Percentiles rank a stretch among this genome's conserved stretches.
These are phyloP conservation scores for Bettongia penicillata DNA, from an alignment of 2,113 vertebrate genomes.

Conservation along the genomic window DNA sequence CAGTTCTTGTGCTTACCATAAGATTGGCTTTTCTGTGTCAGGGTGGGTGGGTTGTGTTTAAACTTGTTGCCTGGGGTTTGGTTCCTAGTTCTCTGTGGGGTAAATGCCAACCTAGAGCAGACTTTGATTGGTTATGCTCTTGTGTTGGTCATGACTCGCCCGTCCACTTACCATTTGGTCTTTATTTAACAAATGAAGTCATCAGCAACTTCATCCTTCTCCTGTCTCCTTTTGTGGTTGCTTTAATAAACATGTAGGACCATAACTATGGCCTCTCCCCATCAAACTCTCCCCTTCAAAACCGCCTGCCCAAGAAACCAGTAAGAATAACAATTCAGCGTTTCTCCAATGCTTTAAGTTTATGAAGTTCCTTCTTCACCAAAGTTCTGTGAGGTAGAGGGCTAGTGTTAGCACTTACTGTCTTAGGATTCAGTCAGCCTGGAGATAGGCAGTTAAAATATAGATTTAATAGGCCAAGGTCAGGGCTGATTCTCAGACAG, in stretches of 20 bases:
- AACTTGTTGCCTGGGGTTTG: constrained; percentile 21
- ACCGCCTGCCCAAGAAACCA: not conserved
- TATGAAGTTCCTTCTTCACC: not conserved
- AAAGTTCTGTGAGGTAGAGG: not conserved
- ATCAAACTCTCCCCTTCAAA: constrained; percentile 19
- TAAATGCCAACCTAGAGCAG: not conserved
- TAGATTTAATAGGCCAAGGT: constrained; percentile 9
- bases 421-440: not conserved
- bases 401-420: not conserved
- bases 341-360: not conserved
- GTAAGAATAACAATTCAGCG: not conserved
- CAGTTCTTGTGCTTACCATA: not conserved
- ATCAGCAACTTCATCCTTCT: constrained; percentile 13
- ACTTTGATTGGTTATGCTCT: not conserved
- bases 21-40: not conserved
- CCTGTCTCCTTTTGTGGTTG: constrained; percentile 5
- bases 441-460: not conserved
- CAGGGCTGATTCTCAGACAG: not conserved
- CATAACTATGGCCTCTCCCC: not conserved
- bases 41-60: not conserved
- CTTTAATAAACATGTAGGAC: constrained; percentile 1
- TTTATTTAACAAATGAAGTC: not conserved
- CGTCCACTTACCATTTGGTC: not conserved
- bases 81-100: not conserved
- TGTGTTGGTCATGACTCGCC: not conserved